Evolutionary conservation across 2,113 vertebrate genomes (phyloP).

Genomic region (Columba livia): DNA sequence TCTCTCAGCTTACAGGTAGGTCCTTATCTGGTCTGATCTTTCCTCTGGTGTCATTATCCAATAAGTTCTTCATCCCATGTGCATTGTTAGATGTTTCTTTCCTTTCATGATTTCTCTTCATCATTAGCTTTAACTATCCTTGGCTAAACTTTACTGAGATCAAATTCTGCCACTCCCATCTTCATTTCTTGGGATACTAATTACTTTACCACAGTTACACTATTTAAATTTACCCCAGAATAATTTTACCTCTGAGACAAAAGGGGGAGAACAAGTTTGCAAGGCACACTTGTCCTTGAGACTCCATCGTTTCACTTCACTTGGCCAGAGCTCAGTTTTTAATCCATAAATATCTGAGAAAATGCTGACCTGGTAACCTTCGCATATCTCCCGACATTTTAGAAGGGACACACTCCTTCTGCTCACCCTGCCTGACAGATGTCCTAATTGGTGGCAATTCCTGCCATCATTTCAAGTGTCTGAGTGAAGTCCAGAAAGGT

Average conservation of each 20-base stretch:
- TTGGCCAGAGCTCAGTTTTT: constrained; percentile 25
- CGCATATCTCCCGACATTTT: constrained; percentile 15
- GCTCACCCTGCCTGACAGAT: constrained; percentile 10
- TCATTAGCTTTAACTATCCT: background rate
- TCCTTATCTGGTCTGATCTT: background rate
- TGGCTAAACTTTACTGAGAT: background rate
- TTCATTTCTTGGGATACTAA: background rate
- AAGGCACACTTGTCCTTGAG: constrained; percentile 15
- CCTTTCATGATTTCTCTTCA: background rate
- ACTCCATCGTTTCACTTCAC: background rate
- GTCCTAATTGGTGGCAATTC: constrained; percentile 13
- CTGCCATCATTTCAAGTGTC: background rate
- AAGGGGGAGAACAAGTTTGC: background rate
- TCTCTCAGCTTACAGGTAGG: background rate
- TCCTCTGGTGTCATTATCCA: background rate
- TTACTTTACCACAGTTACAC: background rate
- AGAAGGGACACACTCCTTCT: background rate
- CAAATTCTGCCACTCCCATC: background rate
- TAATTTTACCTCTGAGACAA: background rate
- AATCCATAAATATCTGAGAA: constrained; percentile 61
- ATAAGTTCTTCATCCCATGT: background rate
- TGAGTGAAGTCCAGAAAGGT: background rate
- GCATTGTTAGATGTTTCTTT: background rate
- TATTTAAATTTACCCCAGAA: background rate
- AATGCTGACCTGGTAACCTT: constrained; percentile 49